Evolutionary conservation across 2,888 invertebrate genomes (phyloP).

Genomic region (Melieria picta): DNA sequence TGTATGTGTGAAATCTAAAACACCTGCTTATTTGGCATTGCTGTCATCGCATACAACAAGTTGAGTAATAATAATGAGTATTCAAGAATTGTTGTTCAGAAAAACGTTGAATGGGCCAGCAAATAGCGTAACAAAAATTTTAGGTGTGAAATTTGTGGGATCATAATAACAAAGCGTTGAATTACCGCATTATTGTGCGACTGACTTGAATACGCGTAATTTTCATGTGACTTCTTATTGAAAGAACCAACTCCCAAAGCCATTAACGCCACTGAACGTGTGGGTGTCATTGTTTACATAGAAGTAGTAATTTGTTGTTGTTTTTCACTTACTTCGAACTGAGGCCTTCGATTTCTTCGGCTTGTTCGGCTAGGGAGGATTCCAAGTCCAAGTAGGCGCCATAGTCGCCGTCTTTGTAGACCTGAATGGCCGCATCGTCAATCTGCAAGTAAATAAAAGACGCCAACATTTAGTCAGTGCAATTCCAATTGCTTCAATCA

Average conservation of each 20-base stretch:
- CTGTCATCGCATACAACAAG: too few relatives aligned
- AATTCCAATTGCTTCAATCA: too few relatives aligned
- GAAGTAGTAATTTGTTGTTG: too few relatives aligned
- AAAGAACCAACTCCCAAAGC: too few relatives aligned
- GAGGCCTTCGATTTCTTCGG: conserved; percentile 96
- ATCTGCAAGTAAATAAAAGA: conserved; percentile 75
- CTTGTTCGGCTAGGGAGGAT: conserved; percentile 94
- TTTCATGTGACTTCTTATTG: neutral
- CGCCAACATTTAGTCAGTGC: conserved; percentile 6
- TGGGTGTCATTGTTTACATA: too few relatives aligned
- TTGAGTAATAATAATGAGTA: too few relatives aligned
- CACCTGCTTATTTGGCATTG: too few relatives aligned
- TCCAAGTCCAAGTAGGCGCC: conserved; percentile 97
- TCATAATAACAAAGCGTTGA: neutral
- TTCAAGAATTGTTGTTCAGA: too few relatives aligned
- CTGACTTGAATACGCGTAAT: neutral
- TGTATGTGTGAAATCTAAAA: too few relatives aligned
- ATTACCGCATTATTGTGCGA: neutral
- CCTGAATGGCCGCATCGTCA: conserved; percentile 96
- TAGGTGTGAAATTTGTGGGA: conserved; percentile 22
- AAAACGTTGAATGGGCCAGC: too few relatives aligned
- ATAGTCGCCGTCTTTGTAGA: conserved; percentile 97
- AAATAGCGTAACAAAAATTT: neutral
- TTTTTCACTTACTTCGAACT: conserved; percentile 81
- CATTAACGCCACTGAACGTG: too few relatives aligned